Base-by-base conservation (phyloP, 1,140 invertebrate genomes). In the Vanessa atalanta region DNA sequence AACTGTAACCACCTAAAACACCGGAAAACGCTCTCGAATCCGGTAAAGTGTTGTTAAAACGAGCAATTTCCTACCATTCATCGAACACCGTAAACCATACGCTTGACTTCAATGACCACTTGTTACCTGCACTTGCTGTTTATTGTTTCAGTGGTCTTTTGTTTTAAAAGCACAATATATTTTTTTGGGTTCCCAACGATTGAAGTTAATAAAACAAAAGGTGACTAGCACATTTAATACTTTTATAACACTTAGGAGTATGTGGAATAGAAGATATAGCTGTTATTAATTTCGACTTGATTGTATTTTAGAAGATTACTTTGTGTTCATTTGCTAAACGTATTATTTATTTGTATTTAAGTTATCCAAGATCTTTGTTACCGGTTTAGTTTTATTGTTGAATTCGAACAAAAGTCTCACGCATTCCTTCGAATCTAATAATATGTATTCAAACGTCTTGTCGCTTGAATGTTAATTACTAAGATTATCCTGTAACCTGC, bases 401-500 rank as follows among this genome's bases (percentile, higher is more conserved):
- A 48, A 48, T 65, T 65, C 26, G 53, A 53, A 68, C 72, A 68
- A 47, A 69, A 47, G 51, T 48, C 53, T 64, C 65, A 73, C 71
- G 65, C 64, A 73, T 67, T 66, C 65, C 65, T 23, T 26, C 53
- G 53, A 57, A 55, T 67, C 65, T 73, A 73, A 73, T 73, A 61
- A 73, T 67, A 73, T 60, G 64, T 50, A 47, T 73, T 73, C 64
- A 73, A 73, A 65, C 48, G 65, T 71, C 68, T 53, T 70, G 64
- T 67, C 71, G 55, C 26, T 73, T 75, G 51, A 65, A 71, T 71
- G 68, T 64, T 87, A 84, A 88, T 87, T 84, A 81, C 79, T 80
- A 65, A 73, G 78, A 87, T 87, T 87, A 87, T 79, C 79, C 69
- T 79, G 76, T 81, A 80, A 72, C 73, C 68, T 75, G 69, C 75